Conservation (phyloP, 2,888 invertebrate species). For the Eristalis intricaria region DNA sequence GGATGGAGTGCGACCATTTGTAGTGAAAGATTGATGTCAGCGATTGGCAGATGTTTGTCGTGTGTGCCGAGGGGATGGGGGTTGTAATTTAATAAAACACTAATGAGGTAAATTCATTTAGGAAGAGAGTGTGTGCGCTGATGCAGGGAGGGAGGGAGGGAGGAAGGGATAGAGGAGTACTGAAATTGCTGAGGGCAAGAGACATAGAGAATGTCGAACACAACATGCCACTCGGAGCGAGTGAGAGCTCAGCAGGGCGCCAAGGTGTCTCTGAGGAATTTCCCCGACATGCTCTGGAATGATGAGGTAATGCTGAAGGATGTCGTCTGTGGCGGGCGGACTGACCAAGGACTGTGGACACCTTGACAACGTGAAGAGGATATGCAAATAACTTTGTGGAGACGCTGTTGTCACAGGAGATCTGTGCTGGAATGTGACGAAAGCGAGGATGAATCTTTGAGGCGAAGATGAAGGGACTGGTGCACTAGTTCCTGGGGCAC, state of each 20-base stretch:
- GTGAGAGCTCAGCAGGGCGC: not conserved
- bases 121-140: not conserved
- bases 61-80: not conserved
- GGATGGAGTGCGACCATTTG: conserved; percentile 6
- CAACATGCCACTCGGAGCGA: not conserved
- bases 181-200: not conserved
- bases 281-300: not conserved
- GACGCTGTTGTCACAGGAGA: not conserved
- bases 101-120: conserved; percentile 3
- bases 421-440: not conserved
- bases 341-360: not conserved
- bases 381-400: not conserved
- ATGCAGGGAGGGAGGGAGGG: no score
- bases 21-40: conserved; percentile 61
- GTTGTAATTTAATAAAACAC: conserved; percentile 21
- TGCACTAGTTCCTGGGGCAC: not conserved
- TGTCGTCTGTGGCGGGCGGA: not conserved
- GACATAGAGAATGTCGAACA: not conserved
- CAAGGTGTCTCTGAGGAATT: not conserved
- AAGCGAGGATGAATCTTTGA: not conserved
- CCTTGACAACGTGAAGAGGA: not conserved
- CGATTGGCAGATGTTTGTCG: conserved; percentile 29
- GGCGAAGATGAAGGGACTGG: not conserved
- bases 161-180: no score
- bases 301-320: not conserved